These are phyloP conservation scores for Vulpes lagopus DNA, from an alignment of 2,113 vertebrate genomes.

Conservation along the genomic window DNA sequence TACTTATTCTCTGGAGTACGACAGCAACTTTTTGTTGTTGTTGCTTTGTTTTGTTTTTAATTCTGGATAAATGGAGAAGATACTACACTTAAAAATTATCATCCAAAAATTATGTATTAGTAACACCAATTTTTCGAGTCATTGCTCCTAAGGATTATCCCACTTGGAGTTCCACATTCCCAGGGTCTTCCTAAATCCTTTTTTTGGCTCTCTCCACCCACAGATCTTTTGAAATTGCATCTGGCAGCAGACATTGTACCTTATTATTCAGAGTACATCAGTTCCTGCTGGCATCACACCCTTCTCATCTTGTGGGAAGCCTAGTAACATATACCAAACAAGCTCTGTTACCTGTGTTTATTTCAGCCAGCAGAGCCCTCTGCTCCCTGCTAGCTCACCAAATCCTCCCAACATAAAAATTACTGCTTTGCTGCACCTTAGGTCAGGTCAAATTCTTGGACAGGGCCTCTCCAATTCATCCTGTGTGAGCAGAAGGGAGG, in stretches of 20 bases:
- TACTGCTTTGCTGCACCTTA: not conserved
- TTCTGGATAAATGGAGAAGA: not conserved
- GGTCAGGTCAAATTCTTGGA: not conserved
- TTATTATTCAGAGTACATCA: not conserved
- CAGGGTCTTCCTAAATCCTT: not conserved
- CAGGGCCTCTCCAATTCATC: not conserved
- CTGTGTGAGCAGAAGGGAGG: not conserved
- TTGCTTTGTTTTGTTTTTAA: not conserved
- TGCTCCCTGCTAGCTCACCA: not conserved
- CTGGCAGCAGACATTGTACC: not conserved
- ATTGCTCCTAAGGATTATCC: not conserved
- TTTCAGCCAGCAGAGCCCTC: not conserved
- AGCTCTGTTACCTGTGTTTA: not conserved
- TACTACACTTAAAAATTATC: not conserved
- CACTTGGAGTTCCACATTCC: not conserved
- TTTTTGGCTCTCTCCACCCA: not conserved
- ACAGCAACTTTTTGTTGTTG: not conserved
- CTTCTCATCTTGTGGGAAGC: not conserved
- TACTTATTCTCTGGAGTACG: not conserved
- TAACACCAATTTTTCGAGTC: not conserved
- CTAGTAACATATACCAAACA: not conserved
- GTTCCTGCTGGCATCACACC: not conserved
- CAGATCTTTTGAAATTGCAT: not conserved
- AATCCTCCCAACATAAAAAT: not conserved
- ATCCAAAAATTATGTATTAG: not conserved